Evolutionary conservation across 2,888 invertebrate species (phyloP), one percentile per base, ranked within the genome.

Genomic region (Aelia acuminata): DNA sequence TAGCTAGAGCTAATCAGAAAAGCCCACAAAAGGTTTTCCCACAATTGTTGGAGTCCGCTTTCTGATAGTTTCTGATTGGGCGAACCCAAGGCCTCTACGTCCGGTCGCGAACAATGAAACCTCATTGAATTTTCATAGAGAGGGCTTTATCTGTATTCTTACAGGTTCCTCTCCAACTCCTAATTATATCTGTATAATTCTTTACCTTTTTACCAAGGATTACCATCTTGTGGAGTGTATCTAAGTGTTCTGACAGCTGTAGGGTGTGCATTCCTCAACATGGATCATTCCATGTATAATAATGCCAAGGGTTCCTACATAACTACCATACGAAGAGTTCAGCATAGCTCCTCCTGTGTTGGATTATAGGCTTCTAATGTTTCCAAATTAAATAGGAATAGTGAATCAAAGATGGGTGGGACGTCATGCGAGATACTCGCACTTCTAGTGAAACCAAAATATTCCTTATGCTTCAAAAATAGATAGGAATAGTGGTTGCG

Each of bases 101-200:
- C 87, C 87, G 87, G 47, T 18, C 87, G 43, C 87, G 22, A 87
- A 87, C 87, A 87, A 87, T 75, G 87, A 87, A 47, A 47, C 39
- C 75, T 87, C 87, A 87, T 75, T 87, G 87, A 43, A 87, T 87
- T 87, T 87, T 87, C 63, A 87, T 87, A 87, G 47, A 43, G 26
- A 31, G 35, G 31, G n/a, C 87, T 87, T 87, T 87, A 87, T 87
- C 87, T 57, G 87, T 85, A 85, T 53, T 85, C 85, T 31, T 53
- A 26, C 50, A 53, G 85, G 22, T 39, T 53, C 20, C 57, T 57
- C 35, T 47, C 80, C 43, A n/a, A n/a, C 50, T 85, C 53, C 50
- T 85, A 85, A 85, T 85, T 85, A 85, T 85, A 53, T 85, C 85
- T 85, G 39, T 53, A 85, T 85, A 85, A 85, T 85, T 85, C 85